phyloP scores from a whole-genome alignment of 2,888 invertebrate species.

The Cephonodes hylas region DNA sequence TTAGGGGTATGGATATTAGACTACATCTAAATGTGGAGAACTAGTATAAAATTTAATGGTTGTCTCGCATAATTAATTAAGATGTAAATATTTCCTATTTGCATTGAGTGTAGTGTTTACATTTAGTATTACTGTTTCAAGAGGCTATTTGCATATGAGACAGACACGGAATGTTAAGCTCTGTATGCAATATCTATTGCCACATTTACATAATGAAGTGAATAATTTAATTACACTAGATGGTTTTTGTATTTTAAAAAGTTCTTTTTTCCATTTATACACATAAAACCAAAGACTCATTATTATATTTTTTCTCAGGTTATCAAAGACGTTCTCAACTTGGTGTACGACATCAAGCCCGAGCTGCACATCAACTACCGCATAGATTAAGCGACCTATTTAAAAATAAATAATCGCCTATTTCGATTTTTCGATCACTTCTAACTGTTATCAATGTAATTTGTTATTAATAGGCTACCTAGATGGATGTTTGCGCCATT shows the following conservation, averaged over 20 bases:
- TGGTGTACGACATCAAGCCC: conserved; percentile 95
- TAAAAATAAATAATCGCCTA: conserved; percentile 19
- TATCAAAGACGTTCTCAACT: conserved; percentile 88
- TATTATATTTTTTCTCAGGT: conserved; percentile 83
- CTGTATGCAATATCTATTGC: not conserved
- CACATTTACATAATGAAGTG: not conserved
- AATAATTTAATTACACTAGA: not conserved
- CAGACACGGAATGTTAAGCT: not conserved
- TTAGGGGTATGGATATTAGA: too few species aligned
- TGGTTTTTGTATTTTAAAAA: not conserved
- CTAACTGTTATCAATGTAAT: conserved; percentile 12
- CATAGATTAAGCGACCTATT: conserved; percentile 44
- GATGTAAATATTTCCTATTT: not conserved
- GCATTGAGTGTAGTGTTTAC: not conserved
- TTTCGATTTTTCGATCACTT: conserved; percentile 10
- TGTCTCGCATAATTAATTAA: not conserved
- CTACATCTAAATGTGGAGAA: too few species aligned
- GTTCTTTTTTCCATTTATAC: conserved; percentile 23
- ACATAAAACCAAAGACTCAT: too few species aligned
- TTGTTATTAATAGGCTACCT: conserved; percentile 13
- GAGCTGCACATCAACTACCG: conserved; percentile 95
- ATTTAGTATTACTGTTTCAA: too few species aligned
- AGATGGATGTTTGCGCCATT: conserved; percentile 12
- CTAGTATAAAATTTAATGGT: too few species aligned
- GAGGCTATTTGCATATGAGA: not conserved